These are phyloP conservation scores for Meta bourneti DNA, from an alignment of 2,888 invertebrate genomes.

Conservation along the genomic window DNA sequence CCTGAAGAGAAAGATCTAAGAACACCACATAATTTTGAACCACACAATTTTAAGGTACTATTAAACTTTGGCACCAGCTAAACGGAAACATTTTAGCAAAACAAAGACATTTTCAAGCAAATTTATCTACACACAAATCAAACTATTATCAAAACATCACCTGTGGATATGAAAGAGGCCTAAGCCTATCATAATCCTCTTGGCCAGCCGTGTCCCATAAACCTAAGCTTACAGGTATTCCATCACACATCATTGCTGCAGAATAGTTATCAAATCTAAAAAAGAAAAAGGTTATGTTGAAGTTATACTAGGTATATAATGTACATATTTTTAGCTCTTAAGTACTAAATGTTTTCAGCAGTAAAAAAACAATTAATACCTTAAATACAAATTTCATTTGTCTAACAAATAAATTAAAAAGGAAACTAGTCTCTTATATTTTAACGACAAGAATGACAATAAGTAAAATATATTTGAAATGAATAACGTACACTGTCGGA, in stretches of 20 bases:
- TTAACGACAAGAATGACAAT: not conserved
- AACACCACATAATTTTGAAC: too few species aligned
- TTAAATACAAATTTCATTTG: not conserved
- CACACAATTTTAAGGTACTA: too few species aligned
- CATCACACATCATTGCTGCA: constrained; percentile 98
- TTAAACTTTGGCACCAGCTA: too few species aligned
- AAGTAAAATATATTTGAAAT: not conserved
- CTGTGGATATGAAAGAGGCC: constrained; percentile 97
- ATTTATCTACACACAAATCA: too few species aligned
- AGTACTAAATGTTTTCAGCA: not conserved
- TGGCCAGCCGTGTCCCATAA: constrained; percentile 99
- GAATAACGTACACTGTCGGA: constrained; percentile 80
- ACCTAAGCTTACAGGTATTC: constrained; percentile 91
- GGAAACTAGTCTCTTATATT: not conserved
- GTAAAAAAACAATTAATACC: not conserved
- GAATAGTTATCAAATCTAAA: constrained; percentile 99
- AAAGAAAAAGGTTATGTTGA: not conserved
- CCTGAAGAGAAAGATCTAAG: too few species aligned
- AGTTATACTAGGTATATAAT: not conserved
- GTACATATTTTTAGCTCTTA: not conserved
- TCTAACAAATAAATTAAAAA: not conserved
- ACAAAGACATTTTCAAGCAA: not conserved
- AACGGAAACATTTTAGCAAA: not conserved
- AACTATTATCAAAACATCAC: constrained; percentile 79
- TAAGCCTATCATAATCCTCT: constrained; percentile 97